Evolutionary conservation across 2,113 vertebrate genomes (phyloP), one percentile per base, ranked within the genome.

Genomic region (Labeo catla): DNA sequence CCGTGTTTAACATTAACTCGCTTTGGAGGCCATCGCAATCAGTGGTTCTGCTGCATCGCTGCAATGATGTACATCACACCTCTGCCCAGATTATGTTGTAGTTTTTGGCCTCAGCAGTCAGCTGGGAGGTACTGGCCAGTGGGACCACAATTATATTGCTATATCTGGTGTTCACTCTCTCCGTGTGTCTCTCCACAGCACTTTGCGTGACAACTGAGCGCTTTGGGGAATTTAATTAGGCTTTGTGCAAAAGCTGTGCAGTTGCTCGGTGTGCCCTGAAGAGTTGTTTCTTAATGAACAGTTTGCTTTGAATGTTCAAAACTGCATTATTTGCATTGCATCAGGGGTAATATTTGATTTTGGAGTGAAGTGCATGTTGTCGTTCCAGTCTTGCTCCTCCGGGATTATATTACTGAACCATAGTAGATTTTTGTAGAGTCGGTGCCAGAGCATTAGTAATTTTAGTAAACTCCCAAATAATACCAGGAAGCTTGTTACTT

Each of bases 371-470:
- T 21, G 50, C 19, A 52, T 74, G 12, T 49, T 8, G 6, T n/a
- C 15, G 72, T 50, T 49, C 21, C 45, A 43, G 21, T 45, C 1
- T 47, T 23, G 21, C n/a, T 76, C 72, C 45, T 11, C 4, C 12
- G 45, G 45, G 72, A 74, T 49, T 74, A 45, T 81, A 77, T 59
- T 78, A 39, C 4, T 36, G 28, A 78, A 59, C 34, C 1, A 85
- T 88, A 92, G 86, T 88, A 73, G 50, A 34, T 43, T 50, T 77
- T 34, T 23, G 45, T n/a, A n/a, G 72, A 74, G 45, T 15, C 28
- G 6, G 2, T 47, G 72, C 7, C 43, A 49, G 10, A 6, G 6
- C n/a, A 13, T 49, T 74, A 7, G 21, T 23, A 9, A 12, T 74
- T 3, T 47, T 47, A 23, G 43, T 49, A 45, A 74, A 74, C 43